Percentiles rank a stretch among this genome's conserved stretches.
phyloP scores from a whole-genome alignment of 23 tunicate species.

The Diplosoma virens region DNA sequence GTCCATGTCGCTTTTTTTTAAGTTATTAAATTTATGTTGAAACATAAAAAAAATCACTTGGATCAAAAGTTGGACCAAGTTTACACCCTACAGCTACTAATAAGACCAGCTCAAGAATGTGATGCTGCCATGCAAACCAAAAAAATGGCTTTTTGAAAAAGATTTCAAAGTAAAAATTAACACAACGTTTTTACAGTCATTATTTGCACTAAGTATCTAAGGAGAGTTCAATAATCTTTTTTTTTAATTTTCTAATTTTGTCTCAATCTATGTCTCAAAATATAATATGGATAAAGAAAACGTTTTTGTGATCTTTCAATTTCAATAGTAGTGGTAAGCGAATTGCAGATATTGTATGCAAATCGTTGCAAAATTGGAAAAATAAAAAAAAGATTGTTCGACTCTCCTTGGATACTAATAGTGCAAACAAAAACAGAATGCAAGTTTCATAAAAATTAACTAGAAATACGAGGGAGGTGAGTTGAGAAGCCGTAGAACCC shows the following conservation, averaged over 20 bases:
- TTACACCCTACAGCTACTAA: slow-evolving; percentile 22
- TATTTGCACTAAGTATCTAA: slow-evolving; percentile 14
- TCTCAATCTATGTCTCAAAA: too few relatives aligned
- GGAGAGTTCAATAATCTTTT: slow-evolving; percentile 10
- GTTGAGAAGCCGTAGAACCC: too few relatives aligned
- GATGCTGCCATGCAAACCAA: slow-evolving; percentile 23
- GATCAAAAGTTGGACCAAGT: slow-evolving; percentile 20
- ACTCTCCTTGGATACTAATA: too few relatives aligned
- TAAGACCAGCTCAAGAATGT: slow-evolving; percentile 15
- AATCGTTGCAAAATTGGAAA: too few relatives aligned
- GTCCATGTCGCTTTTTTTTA: slow-evolving; percentile 2
- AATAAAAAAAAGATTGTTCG: too few relatives aligned
- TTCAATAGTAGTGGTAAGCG: too few relatives aligned
- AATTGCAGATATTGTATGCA: too few relatives aligned
- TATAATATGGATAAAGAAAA: too few relatives aligned
- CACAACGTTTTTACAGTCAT: slow-evolving; percentile 8
- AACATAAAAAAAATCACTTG: slow-evolving; percentile 16
- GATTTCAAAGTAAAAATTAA: slow-evolving; percentile 6
- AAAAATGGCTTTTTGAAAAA: slow-evolving; percentile 21
- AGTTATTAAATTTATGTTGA: slow-evolving; percentile 5
- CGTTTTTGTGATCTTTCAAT: too few relatives aligned
- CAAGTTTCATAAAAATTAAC: too few relatives aligned
- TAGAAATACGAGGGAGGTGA: too few relatives aligned
- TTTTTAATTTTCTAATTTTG: slow-evolving; percentile 6
- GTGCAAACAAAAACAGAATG: too few relatives aligned